Conservation (phyloP, 1,140 invertebrate species). For the Zaprionus lachaisei region DNA sequence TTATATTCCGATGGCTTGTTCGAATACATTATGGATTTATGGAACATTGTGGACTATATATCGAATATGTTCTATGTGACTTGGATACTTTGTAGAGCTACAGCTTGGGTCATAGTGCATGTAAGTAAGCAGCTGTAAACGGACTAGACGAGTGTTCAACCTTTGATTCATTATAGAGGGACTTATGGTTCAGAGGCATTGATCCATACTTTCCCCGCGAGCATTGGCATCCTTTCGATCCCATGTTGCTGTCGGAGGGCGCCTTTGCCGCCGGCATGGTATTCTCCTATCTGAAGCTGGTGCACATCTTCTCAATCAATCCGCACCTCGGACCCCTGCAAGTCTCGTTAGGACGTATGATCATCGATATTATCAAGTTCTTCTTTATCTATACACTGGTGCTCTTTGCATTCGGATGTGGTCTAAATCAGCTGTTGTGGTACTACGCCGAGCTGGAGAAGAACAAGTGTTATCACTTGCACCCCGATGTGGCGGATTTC, state of each 20-base stretch:
- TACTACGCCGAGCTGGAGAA: slow-evolving; percentile 97
- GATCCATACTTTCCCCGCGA: slow-evolving; percentile 94
- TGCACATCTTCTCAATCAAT: slow-evolving; percentile 98
- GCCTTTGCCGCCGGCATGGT: slow-evolving; percentile 98
- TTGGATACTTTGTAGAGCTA: slow-evolving; percentile 93
- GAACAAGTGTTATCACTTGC: slow-evolving; percentile 91
- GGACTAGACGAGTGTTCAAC: not conserved
- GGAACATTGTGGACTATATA: slow-evolving; percentile 99
- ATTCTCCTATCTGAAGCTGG: slow-evolving; percentile 96
- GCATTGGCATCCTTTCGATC: slow-evolving; percentile 96
- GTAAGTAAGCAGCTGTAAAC: slow-evolving; percentile 84
- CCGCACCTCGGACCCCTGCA: slow-evolving; percentile 95
- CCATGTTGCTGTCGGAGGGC: slow-evolving; percentile 96
- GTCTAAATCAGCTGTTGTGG: slow-evolving; percentile 97
- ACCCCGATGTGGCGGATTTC: slow-evolving; percentile 89
- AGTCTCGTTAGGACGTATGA: slow-evolving; percentile 95
- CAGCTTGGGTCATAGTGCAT: slow-evolving; percentile 91
- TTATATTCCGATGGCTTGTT: slow-evolving; percentile 94
- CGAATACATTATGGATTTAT: slow-evolving; percentile 96
- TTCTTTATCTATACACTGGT: slow-evolving; percentile 97
- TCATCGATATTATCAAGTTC: slow-evolving; percentile 96
- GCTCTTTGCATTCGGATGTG: slow-evolving; percentile 95
- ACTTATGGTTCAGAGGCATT: slow-evolving; percentile 88
- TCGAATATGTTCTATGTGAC: slow-evolving; percentile 97
- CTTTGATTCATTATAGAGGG: slow-evolving; percentile 86